Conservation (phyloP, 2,888 invertebrate species). For the Zygaena filipendulae region DNA sequence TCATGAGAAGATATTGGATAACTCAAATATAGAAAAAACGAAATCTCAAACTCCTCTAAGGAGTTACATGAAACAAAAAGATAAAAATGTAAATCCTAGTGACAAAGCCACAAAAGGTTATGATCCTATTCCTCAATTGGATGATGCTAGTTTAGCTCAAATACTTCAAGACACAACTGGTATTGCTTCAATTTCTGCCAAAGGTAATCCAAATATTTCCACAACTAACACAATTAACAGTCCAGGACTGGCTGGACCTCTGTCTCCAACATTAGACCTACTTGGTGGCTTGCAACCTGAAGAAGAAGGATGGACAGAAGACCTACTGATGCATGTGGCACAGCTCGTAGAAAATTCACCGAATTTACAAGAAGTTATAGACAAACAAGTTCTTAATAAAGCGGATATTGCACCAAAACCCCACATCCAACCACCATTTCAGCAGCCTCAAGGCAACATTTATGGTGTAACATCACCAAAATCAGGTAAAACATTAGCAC, state of each 20-base stretch:
- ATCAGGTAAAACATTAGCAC: constrained; percentile 29
- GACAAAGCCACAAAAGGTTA: constrained; percentile 40
- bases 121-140: constrained; percentile 55
- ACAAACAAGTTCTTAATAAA: constrained; percentile 71
- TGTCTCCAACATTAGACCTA: constrained; percentile 70
- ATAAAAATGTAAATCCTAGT: constrained; percentile 22
- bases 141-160: constrained; percentile 60
- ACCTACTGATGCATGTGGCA: constrained; percentile 78
- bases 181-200: constrained; percentile 29
- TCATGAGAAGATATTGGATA: constrained; percentile 20
- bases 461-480: constrained; percentile 36
- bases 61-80: constrained; percentile 33
- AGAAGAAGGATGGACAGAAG: constrained; percentile 74
- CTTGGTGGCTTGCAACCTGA: constrained; percentile 72
- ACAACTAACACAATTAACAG: constrained; percentile 48
- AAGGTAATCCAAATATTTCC: constrained; percentile 36
- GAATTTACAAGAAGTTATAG: constrained; percentile 78
- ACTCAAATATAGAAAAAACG: constrained; percentile 21
- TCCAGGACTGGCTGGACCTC: constrained; percentile 58
- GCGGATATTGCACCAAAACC: constrained; percentile 37
- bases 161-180: constrained; percentile 52
- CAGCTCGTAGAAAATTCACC: constrained; percentile 75
- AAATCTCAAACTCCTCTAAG: constrained; percentile 26
- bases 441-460: constrained; percentile 21
- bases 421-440: constrained; percentile 23